Percentiles rank a stretch among this genome's conserved stretches.
Evolutionary conservation across 2,113 vertebrate genomes (phyloP).

Genomic region (Mungos mungo): DNA sequence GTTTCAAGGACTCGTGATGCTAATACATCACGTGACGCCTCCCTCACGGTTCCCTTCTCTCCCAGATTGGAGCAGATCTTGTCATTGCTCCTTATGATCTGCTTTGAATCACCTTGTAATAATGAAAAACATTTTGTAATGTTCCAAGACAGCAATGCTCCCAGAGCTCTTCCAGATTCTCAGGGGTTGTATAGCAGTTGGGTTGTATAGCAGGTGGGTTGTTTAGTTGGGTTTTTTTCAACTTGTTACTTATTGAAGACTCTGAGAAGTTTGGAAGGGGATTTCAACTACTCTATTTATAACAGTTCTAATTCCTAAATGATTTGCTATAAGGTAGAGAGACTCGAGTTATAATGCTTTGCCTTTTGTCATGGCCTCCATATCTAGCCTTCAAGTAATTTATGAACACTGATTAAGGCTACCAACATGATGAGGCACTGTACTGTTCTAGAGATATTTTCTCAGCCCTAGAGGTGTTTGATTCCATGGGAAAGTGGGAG

Average conservation of each 20-base stretch:
- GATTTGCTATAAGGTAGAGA: not conserved
- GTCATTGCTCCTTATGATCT: conserved; percentile 58
- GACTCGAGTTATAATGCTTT: not conserved
- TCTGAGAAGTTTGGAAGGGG: conserved; percentile 45
- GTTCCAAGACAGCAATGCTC: conserved; percentile 61
- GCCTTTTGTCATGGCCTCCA: not conserved
- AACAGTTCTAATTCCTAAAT: conserved; percentile 45
- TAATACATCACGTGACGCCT: conserved; percentile 59
- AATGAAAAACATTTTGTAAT: conserved; percentile 61
- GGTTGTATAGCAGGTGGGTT: not conserved
- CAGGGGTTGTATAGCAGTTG: conserved; percentile 43
- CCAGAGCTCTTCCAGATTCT: conserved; percentile 32
- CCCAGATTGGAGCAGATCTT: conserved; percentile 55
- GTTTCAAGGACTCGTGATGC: conserved; percentile 53
- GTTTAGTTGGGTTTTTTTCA: not conserved
- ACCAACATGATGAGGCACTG: not conserved
- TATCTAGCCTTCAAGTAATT: not conserved
- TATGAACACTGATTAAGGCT: not conserved
- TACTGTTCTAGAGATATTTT: not conserved
- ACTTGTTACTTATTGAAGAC: not conserved
- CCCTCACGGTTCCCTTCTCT: conserved; percentile 72
- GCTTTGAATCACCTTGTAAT: conserved; percentile 70
- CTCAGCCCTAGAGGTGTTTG: not conserved
- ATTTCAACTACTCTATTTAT: conserved; percentile 55
- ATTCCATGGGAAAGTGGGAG: not conserved